phyloP scores from a whole-genome alignment of 1,140 invertebrate genomes.

The Riptortus pedestris region DNA sequence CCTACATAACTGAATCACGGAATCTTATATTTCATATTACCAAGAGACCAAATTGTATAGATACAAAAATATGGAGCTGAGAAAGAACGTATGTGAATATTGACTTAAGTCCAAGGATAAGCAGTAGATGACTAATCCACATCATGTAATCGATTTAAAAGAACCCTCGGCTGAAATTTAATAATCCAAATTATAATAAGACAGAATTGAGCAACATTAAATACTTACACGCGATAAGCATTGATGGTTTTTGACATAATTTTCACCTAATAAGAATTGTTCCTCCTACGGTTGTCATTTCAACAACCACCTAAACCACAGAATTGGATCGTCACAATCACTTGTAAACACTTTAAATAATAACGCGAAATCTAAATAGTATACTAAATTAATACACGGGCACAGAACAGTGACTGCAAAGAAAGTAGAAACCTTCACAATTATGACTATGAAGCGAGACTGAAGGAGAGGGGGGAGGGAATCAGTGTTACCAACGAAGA shows the following conservation, averaged over 20 bases:
- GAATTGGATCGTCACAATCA: not conserved
- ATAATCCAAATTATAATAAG: too few species aligned
- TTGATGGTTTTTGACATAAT: constrained; percentile 55
- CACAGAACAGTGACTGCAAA: not conserved
- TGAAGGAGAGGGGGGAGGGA: not conserved
- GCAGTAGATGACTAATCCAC: too few species aligned
- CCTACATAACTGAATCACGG: too few species aligned
- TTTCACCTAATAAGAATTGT: constrained; percentile 1
- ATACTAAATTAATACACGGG: not conserved
- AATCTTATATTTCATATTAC: too few species aligned
- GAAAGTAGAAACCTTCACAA: constrained; percentile 16
- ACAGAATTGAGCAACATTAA: not conserved
- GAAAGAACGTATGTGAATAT: too few species aligned
- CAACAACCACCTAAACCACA: constrained; percentile 1
- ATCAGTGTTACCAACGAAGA: not conserved
- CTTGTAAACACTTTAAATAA: not conserved
- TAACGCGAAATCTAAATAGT: not conserved
- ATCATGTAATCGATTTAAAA: too few species aligned
- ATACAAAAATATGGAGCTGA: too few species aligned
- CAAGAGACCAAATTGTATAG: too few species aligned
- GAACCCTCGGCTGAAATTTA: too few species aligned
- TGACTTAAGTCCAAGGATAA: too few species aligned
- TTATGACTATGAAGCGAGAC: constrained; percentile 7
- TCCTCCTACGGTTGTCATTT: constrained; percentile 7
- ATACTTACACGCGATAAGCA: constrained; percentile 54